These are phyloP conservation scores for Acanthisitta chloris DNA, from an alignment of 2,113 vertebrate genomes.

Conservation along the genomic window DNA sequence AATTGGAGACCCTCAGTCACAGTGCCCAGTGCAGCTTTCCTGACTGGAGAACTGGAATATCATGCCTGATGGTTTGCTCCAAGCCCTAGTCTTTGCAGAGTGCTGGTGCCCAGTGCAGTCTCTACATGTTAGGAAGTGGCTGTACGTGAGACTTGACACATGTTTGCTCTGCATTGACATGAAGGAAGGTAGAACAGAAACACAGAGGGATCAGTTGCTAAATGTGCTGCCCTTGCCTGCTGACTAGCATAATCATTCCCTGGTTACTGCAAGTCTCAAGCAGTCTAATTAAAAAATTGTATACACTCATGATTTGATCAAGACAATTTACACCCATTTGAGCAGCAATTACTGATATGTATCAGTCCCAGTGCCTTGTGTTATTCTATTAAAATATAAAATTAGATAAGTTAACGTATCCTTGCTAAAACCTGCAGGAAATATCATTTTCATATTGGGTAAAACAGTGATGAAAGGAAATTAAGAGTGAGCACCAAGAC, in stretches of 20 bases:
- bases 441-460: background rate
- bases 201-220: background rate
- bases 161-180: background rate
- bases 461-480: constrained; percentile 15
- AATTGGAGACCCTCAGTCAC: background rate
- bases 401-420: background rate
- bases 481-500: background rate
- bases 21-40: background rate
- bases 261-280: background rate
- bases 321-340: constrained; percentile 35
- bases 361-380: background rate
- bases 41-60: background rate
- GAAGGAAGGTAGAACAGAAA: background rate
- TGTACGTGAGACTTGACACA: background rate
- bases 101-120: too few species aligned
- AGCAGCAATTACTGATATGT: background rate
- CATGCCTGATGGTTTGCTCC: background rate
- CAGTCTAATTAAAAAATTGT: constrained; percentile 31
- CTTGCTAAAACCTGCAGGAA: constrained; percentile 35
- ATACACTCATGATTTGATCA: constrained; percentile 24
- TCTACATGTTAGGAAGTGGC: background rate
- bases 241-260: background rate
- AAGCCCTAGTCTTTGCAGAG: background rate
- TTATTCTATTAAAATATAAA: constrained; percentile 43
- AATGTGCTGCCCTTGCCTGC: background rate